Percentiles rank a stretch among this genome's conserved stretches.
phyloP scores from a whole-genome alignment of 2,113 vertebrate species.

The Corythornis vintsioides region DNA sequence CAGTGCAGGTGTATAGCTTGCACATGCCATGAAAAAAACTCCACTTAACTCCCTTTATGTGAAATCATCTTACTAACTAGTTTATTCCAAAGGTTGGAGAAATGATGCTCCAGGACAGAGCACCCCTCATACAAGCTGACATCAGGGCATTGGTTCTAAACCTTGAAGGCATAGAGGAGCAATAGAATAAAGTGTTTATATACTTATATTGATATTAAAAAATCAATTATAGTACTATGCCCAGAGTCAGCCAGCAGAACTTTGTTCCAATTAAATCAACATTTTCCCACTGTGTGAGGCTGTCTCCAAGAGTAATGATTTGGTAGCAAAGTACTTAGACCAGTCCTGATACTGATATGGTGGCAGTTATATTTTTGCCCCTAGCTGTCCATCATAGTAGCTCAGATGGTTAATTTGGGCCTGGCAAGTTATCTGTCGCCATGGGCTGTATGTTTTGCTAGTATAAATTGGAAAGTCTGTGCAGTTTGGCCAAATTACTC shows the following conservation, averaged over 20 bases:
- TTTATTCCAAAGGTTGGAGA: neutral
- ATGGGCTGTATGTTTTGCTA: neutral
- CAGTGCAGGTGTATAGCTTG: neutral
- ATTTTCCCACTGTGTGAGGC: neutral
- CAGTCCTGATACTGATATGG: neutral
- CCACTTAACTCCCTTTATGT: neutral
- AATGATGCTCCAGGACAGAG: neutral
- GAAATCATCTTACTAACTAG: neutral
- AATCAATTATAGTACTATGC: conserved; percentile 1
- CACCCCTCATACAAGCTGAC: rapidly evolving
- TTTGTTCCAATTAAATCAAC: conserved; percentile 20
- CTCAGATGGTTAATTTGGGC: conserved; percentile 10
- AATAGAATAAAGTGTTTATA: neutral
- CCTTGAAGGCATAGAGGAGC: neutral
- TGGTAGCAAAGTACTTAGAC: neutral
- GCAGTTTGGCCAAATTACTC: conserved; percentile 4
- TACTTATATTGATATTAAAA: neutral
- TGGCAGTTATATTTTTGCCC: neutral
- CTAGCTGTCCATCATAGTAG: neutral
- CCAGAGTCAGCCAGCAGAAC: neutral
- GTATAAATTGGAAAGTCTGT: conserved; percentile 6
- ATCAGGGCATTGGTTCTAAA: neutral
- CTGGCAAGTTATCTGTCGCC: neutral
- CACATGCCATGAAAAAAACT: neutral
- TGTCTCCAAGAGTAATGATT: neutral